phyloP scores from a whole-genome alignment of 23 tunicate species.

The Halocynthia roretzi region DNA sequence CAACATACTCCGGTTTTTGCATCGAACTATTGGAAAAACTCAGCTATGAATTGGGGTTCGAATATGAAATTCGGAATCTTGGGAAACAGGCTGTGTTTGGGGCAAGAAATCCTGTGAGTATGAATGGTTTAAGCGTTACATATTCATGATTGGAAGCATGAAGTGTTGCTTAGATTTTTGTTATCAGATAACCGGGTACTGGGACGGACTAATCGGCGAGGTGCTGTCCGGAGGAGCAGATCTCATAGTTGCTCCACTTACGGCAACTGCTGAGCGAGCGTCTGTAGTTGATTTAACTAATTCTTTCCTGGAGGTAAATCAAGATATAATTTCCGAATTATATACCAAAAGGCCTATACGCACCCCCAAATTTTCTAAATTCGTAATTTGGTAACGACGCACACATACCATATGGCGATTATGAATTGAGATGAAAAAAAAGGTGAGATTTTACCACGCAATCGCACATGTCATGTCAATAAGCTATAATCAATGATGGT shows the following conservation, averaged over 20 bases:
- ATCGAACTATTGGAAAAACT: constrained; percentile 18
- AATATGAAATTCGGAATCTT: constrained; percentile 16
- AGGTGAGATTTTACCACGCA: too few species aligned
- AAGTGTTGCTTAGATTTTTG: too few species aligned
- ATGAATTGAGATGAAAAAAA: too few species aligned
- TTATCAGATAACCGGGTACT: constrained; percentile 36
- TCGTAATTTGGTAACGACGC: too few species aligned
- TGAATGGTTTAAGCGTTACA: not conserved
- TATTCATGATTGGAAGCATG: too few species aligned
- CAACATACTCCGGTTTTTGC: constrained; percentile 19
- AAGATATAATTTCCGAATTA: not conserved
- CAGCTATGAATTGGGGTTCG: not conserved
- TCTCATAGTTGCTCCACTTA: constrained; percentile 32
- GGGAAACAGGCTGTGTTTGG: constrained; percentile 7
- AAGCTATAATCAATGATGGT: too few species aligned
- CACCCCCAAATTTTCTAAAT: too few species aligned
- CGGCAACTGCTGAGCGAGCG: constrained; percentile 39
- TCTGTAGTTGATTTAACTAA: constrained; percentile 33
- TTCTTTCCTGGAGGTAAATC: constrained; percentile 16
- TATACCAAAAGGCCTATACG: too few species aligned
- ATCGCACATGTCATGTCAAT: too few species aligned
- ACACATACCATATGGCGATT: too few species aligned
- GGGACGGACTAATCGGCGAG: constrained; percentile 69
- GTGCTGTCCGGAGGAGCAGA: constrained; percentile 42
- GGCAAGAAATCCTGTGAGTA: constrained; percentile 17